Base-by-base conservation (phyloP, 1,140 invertebrate species). In the Eriosoma lanigerum region DNA sequence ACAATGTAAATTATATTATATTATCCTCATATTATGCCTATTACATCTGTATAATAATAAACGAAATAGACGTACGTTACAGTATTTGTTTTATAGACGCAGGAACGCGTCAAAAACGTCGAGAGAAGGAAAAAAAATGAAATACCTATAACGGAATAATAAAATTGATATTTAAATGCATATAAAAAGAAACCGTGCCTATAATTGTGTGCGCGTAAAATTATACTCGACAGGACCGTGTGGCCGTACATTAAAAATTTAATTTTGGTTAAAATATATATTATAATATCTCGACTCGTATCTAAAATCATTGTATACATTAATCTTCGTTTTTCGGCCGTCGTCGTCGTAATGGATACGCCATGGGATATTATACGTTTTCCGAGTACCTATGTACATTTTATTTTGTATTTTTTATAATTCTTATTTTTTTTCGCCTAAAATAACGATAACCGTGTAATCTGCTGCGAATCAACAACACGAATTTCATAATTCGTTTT, bases 191-290 rank as follows among this genome's bases (percentile, higher is more conserved):
- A n/a, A n/a, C n/a, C n/a, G n/a, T n/a, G n/a, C n/a, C n/a, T n/a
- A n/a, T n/a, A n/a, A n/a, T n/a, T 56, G 15, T 54, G 21, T 56
- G 21, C 8, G 54, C 21, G 21, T 15, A 58, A 15, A 58, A 58
- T 58, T 24, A 58, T 58, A 62, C 13, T 62, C 58, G 29, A 62
- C 58, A 6, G 58, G 15, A 62, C 29, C 58, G 56, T 24, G 0
- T 64, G 38, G 12, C n/a, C 19, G 19, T 64, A n/a, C 38, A 38
- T 64, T 12, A 38, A 64, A 38, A 38, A 64, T 32, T 64, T 32
- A 64, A 64, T 64, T 64, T 64, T 64, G 6, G 26, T 32, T 64
- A n/a, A 64, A 64, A n/a, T n/a, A n/a, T n/a, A n/a, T n/a, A n/a
- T n/a, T n/a, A n/a, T n/a, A n/a, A 19, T 38, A 32, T 64, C 62